Evolutionary conservation across 2,888 invertebrate genomes (phyloP).

Genomic region (Ophioninae sp.): DNA sequence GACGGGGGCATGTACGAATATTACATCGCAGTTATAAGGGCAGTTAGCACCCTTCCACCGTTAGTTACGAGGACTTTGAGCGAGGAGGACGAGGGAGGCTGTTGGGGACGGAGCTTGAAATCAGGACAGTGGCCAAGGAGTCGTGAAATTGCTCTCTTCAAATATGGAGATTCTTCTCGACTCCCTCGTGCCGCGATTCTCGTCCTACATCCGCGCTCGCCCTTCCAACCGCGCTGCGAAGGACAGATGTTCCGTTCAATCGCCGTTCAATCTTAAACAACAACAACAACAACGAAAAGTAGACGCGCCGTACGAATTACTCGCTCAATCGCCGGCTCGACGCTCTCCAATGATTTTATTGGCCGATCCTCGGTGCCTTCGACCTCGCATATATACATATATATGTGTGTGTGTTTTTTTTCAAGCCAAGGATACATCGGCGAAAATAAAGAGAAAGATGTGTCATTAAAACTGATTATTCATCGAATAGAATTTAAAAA

Average conservation of each 20-base stretch:
- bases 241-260: constrained; percentile 49
- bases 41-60: constrained; percentile 75
- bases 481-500: too few relatives aligned
- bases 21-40: constrained; percentile 72
- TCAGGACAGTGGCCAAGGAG: constrained; percentile 77
- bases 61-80: constrained; percentile 53
- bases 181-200: constrained; percentile 35
- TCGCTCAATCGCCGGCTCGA: not conserved
- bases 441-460: too few relatives aligned
- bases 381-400: too few relatives aligned
- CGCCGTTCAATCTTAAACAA: not conserved
- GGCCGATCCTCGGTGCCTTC: not conserved
- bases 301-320: not conserved
- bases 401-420: too few relatives aligned
- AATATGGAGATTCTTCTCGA: constrained; percentile 68
- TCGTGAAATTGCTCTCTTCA: constrained; percentile 80
- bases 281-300: not conserved
- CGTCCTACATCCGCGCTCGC: not conserved
- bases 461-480: too few relatives aligned
- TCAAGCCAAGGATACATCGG: too few relatives aligned
- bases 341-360: not conserved
- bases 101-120: constrained; percentile 70
- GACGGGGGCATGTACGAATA: constrained; percentile 63
- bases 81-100: not conserved
- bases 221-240: not conserved